Evolutionary conservation across 1,140 invertebrate species (phyloP), one percentile per base, ranked within the genome.

Genomic region (Belonocnema kinseyi): DNA sequence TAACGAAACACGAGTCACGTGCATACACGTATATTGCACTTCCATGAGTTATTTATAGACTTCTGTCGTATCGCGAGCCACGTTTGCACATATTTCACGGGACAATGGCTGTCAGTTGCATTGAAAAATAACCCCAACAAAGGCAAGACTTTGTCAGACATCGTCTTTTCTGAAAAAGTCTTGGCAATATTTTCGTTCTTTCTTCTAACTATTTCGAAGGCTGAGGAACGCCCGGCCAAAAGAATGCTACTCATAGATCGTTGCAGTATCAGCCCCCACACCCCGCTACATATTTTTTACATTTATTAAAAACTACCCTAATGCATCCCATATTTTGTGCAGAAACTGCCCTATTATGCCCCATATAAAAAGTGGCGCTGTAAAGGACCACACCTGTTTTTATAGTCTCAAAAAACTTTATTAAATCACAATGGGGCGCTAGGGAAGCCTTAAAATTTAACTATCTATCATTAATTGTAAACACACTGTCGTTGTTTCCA

Each of bases 1-100:
- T 58, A 74, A 74, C 53, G 72, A 33, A 56, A 56, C 21, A 33
- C 26, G 52, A 58, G 33, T 58, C 53, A 58, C 73, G 46, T 74
- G 54, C 40, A 54, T 58, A 61, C 73, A 61, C 40, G 54, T 61
- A 61, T 61, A 61, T 61, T 61, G 33, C 58, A 33, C 58, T 61
- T 61, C 26, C 52, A 50, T 74, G 73, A 74, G 54, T 74, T 74
- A 74, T 74, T 74, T 74, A 74, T 61, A 21, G 73, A 74, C 73
- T 58, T 74, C 40, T 74, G 54, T 74, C 73, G 56, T 33, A 56
- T 50, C 46, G 73, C 33, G 54, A 50, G 53, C 46, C 54, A 33
- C 73, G 73, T 74, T 21, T 61, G 73, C 56, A 50, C 54, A 56
- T 56, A 61, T 61, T 58, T 58, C 54, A 46, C 54, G 13, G 54